Evolutionary conservation across 2,888 invertebrate species (phyloP), one percentile per base, ranked within the genome.

Genomic region (Leptinotarsa haldemani): DNA sequence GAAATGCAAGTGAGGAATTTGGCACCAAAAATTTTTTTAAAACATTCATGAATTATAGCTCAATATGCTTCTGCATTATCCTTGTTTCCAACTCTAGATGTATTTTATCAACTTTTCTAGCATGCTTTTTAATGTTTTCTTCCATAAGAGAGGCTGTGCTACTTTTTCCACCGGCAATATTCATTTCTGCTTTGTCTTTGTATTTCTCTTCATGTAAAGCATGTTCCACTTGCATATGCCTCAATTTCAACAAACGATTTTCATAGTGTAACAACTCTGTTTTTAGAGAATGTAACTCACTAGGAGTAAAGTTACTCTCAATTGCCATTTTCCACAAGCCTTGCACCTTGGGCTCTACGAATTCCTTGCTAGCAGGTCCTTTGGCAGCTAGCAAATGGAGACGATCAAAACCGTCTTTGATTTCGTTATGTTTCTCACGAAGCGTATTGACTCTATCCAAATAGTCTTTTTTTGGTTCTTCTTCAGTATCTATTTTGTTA

Each of bases 281-380:
- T 93, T 94, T 94, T 64, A 98, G 89, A 0, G 96, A 96, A 72
- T 92, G 92, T 15, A 97, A 88, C 87, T 97, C 97, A 74, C 94
- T 93, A 0, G 91, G 89, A 25, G 93, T 91, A 86, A 98, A 97
- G 85, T 96, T 94, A 15, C 93, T 92, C 69, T 93, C 90, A 20
- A 93, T 85, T 3, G 97, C 97, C 73, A 95, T 88, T 80, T 91
- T 92, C 97, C 97, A 98, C 47, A 98, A 88, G 0, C 94, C 94
- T 86, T 95, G 94, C 1, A 97, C 97, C 88, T 96, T 95, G 0
- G 96, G 95, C 84, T 98, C 97, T 61, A 95, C 91, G 85, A 98
- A 98, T 84, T 96, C 96, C 84, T 92, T 93, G 83, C 94, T 94
- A 73, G 93, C 92, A 0, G 95, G 94, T 83, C 93, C 96, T 86